phyloP scores from a whole-genome alignment of 2,888 invertebrate genomes.

The Harpalus rubripes region DNA sequence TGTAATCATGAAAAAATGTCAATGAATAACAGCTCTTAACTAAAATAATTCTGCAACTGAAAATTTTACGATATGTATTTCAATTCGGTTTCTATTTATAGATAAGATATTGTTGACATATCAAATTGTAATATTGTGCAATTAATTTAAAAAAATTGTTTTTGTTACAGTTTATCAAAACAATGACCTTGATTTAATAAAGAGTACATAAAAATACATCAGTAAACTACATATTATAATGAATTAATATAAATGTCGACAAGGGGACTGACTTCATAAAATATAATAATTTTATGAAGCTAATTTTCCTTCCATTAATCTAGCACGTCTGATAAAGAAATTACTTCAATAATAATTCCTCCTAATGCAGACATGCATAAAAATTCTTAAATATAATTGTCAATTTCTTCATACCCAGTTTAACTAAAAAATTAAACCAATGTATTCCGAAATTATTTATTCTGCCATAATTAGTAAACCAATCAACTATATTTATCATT shows the following conservation, averaged over 20 bases:
- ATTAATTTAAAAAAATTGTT: not conserved
- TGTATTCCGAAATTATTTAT: slow-evolving; percentile 17
- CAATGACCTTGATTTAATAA: not conserved
- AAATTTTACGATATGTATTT: too few species aligned
- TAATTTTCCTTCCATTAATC: slow-evolving; percentile 32
- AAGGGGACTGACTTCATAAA: slow-evolving; percentile 32
- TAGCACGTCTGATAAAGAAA: slow-evolving; percentile 26
- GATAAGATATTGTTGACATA: slow-evolving; percentile 8
- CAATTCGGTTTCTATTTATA: not conserved
- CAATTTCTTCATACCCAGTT: slow-evolving; percentile 41
- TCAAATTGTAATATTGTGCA: not conserved
- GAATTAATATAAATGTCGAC: slow-evolving; percentile 3
- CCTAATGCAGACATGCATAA: slow-evolving; percentile 1
- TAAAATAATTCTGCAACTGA: too few species aligned
- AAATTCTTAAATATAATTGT: not conserved
- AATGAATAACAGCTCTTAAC: too few species aligned
- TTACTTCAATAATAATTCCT: slow-evolving; percentile 20
- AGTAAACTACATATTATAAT: not conserved
- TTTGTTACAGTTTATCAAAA: not conserved
- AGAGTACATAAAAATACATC: not conserved
- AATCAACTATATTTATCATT: slow-evolving; percentile 30
- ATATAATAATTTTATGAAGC: slow-evolving; percentile 31
- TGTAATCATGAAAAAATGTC: too few species aligned
- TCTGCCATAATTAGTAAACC: slow-evolving; percentile 57
- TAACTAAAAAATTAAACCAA: slow-evolving; percentile 44